A percentile compares a stretch with the other conserved stretches of the same genome.
Conservation (phyloP, 2,888 invertebrate species). For the Sympetrum striolatum region DNA sequence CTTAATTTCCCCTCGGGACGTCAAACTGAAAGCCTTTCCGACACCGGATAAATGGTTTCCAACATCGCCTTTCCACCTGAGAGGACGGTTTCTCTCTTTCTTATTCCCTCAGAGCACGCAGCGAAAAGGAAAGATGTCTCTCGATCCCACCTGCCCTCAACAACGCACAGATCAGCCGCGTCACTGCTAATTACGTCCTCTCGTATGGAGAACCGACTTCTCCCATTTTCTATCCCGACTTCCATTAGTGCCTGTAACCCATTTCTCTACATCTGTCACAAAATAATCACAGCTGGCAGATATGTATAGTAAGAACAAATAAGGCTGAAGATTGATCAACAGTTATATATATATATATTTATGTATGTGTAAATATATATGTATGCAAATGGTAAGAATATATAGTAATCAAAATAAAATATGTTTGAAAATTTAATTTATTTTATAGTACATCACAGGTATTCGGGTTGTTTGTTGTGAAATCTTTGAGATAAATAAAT, state of each 20-base stretch:
- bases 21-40: neutral
- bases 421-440: too few relatives aligned
- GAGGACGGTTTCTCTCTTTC: neutral
- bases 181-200: neutral
- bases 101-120: neutral
- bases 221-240: neutral
- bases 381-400: too few relatives aligned
- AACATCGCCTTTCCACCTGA: neutral
- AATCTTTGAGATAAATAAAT: too few relatives aligned
- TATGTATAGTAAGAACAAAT: too few relatives aligned
- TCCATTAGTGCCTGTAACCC: neutral
- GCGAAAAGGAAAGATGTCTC: neutral
- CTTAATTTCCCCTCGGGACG: neutral
- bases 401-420: too few relatives aligned
- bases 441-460: too few relatives aligned
- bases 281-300: too few relatives aligned
- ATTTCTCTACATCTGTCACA: neutral
- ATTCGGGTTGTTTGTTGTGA: too few relatives aligned
- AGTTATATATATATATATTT: too few relatives aligned
- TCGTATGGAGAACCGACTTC: neutral
- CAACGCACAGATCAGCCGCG: neutral
- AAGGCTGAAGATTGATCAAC: too few relatives aligned
- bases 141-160: neutral
- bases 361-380: too few relatives aligned
- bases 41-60: neutral